phyloP scores from a whole-genome alignment of 2,888 invertebrate species.

The Dione vanillae region DNA sequence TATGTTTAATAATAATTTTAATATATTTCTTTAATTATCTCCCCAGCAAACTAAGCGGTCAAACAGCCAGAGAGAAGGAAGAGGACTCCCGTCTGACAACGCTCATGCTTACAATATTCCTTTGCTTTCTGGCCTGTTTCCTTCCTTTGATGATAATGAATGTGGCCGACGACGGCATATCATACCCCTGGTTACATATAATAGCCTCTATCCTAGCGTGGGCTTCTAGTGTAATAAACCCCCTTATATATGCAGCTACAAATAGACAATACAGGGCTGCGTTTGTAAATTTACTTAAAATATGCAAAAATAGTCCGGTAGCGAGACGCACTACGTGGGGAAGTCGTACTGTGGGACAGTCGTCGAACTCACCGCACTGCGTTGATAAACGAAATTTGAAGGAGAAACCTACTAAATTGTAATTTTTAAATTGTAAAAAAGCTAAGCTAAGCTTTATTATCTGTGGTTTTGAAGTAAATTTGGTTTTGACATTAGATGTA shows the following conservation, averaged over 20 bases:
- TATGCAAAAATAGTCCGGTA: conserved; percentile 71
- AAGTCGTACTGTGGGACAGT: conserved; percentile 76
- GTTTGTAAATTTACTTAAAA: conserved; percentile 82
- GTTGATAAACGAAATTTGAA: conserved; percentile 69
- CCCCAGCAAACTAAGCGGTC: conserved; percentile 77
- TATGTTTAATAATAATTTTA: too few species aligned
- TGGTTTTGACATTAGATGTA: too few species aligned
- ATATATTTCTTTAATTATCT: background rate
- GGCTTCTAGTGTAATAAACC: conserved; percentile 95
- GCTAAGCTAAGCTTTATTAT: too few species aligned
- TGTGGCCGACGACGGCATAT: conserved; percentile 91
- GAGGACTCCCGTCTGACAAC: conserved; percentile 93
- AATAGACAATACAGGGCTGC: conserved; percentile 91
- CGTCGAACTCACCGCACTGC: conserved; percentile 77
- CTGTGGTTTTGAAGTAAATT: too few species aligned
- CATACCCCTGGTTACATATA: conserved; percentile 90
- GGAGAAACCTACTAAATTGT: conserved; percentile 76
- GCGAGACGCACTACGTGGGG: conserved; percentile 74
- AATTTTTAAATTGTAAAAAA: conserved; percentile 53
- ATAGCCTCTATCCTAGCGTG: conserved; percentile 94
- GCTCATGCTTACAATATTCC: conserved; percentile 94
- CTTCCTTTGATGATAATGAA: conserved; percentile 95
- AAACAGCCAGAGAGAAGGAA: conserved; percentile 79
- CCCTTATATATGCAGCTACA: conserved; percentile 94
- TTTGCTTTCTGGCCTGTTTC: conserved; percentile 93